Conservation (phyloP, 2,797 vertebrate species). For the Anguilla marmorata region DNA sequence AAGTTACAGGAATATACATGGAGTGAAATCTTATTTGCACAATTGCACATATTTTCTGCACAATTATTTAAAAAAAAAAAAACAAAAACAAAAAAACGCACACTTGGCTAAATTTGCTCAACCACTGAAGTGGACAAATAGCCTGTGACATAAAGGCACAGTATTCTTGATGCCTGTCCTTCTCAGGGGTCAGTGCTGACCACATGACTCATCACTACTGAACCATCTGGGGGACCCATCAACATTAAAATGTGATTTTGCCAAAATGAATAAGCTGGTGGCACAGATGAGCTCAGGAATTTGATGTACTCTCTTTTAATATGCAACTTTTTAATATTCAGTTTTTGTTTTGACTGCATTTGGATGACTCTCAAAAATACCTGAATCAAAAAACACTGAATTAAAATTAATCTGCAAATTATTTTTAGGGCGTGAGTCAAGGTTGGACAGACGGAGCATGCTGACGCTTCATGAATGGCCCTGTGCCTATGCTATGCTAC, state of each 20-base stretch:
- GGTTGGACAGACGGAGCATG: not conserved
- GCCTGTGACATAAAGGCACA: not conserved
- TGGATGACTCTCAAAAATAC: conserved; percentile 1
- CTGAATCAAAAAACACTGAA: not conserved
- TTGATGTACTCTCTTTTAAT: not conserved
- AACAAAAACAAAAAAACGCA: no score
- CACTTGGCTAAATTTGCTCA: not conserved
- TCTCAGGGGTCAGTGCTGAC: not conserved
- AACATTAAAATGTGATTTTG: conserved; percentile 5
- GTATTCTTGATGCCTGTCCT: not conserved
- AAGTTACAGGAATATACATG: not conserved
- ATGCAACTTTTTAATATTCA: not conserved
- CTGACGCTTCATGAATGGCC: not conserved
- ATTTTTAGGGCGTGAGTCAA: conserved; percentile 2
- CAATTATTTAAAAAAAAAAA: not conserved
- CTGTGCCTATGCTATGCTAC: not conserved
- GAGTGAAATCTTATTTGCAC: not conserved
- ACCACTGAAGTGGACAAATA: not conserved
- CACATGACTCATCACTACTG: not conserved
- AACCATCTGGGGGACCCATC: conserved; percentile 5
- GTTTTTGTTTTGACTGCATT: not conserved
- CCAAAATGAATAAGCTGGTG: not conserved
- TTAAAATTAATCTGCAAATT: not conserved
- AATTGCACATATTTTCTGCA: not conserved
- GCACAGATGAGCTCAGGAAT: not conserved